Conservation (phyloP, 92 coral and sea anemone genomes). For the Pocillopora meandrina region DNA sequence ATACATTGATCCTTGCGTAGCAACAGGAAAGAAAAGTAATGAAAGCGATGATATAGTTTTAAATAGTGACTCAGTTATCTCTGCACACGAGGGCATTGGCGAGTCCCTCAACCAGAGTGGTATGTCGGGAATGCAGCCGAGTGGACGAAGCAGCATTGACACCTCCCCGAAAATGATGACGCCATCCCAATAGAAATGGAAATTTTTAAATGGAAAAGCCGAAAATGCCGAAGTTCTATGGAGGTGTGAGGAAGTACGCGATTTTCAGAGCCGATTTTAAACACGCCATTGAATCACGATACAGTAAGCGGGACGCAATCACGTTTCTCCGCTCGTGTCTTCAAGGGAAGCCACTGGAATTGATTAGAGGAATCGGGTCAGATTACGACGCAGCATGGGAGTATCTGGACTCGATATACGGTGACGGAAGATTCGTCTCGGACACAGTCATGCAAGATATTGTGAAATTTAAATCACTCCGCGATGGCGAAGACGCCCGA, state of each 20-base stretch:
- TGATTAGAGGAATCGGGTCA: constrained; percentile 63
- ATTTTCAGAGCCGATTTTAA: constrained; percentile 63
- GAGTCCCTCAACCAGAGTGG: too few relatives aligned
- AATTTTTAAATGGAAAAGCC: constrained; percentile 62
- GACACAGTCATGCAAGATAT: constrained; percentile 67
- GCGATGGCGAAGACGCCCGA: constrained; percentile 60
- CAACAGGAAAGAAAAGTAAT: neutral
- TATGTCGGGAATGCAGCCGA: too few relatives aligned
- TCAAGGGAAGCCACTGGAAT: constrained; percentile 57
- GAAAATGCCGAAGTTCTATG: constrained; percentile 65
- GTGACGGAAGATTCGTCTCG: constrained; percentile 58
- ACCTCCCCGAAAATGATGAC: neutral
- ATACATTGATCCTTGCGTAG: constrained; percentile 25
- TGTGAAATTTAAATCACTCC: constrained; percentile 41
- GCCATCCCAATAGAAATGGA: neutral
- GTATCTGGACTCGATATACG: constrained; percentile 61
- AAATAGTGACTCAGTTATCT: too few relatives aligned
- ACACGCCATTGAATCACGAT: constrained; percentile 49
- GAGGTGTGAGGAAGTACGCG: constrained; percentile 64
- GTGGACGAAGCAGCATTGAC: too few relatives aligned
- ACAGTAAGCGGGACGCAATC: constrained; percentile 59
- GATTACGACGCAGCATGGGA: constrained; percentile 71
- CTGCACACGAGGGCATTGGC: too few relatives aligned
- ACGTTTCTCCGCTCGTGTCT: constrained; percentile 62
- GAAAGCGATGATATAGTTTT: too few relatives aligned